These are phyloP conservation scores for Manis crassicaudata DNA, from an alignment of 2,797 vertebrate species.

Conservation along the genomic window DNA sequence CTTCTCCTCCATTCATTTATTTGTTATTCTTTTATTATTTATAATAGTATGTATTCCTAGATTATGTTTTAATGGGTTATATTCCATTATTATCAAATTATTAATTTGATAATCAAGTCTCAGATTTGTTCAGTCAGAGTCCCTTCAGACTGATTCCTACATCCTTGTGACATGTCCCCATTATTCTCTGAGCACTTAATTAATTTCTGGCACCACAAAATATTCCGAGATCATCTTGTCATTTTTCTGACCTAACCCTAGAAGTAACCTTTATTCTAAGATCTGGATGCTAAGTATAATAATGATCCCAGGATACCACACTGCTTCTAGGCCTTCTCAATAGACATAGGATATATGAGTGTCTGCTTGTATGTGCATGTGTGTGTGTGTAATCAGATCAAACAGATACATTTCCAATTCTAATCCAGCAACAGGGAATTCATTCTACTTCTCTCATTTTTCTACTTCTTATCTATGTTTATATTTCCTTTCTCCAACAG, in stretches of 20 bases:
- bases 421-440: not conserved
- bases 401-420: not conserved
- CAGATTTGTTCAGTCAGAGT: not conserved
- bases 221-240: not conserved
- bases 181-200: not conserved
- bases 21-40: not conserved
- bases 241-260: not conserved
- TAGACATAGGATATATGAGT: not conserved
- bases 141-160: not conserved
- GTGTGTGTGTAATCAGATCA: not conserved
- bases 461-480: not conserved
- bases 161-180: not conserved
- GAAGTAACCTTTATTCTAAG: not conserved
- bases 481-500: not conserved
- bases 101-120: not conserved
- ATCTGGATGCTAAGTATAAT: not conserved
- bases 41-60: not conserved
- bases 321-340: not conserved
- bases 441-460: not conserved
- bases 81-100: not conserved
- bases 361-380: not conserved
- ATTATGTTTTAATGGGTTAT: not conserved
- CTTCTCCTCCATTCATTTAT: not conserved
- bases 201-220: not conserved
- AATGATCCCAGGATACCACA: not conserved